Base-by-base conservation (phyloP, 2,113 vertebrate species). In the Campylomormyrus numenius region DNA sequence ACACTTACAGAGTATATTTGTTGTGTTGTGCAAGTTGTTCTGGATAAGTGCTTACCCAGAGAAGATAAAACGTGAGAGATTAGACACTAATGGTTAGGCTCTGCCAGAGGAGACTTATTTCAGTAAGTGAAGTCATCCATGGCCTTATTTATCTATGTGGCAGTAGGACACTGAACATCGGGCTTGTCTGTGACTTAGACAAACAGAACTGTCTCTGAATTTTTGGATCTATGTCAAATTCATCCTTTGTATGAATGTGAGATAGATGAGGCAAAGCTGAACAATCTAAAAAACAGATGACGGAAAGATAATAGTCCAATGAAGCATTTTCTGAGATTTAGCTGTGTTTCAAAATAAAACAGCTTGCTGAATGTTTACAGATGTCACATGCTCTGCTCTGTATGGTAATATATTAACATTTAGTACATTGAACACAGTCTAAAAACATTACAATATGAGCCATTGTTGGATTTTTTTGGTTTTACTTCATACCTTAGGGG, bases 101-200 rank as follows among this genome's bases (percentile, higher is more conserved):
- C 49, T 52, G 17, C 50, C 50, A 52, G 50, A 31, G 85, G 50
- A 87, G 11, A 48, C 83, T 35, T 56, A 87, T 87, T 53, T 53
- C 24, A 53, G 10, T 31, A 3, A 87, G 50, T 39, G 85, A 52
- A 87, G 85, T 53, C 50, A 53, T 87, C 50, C 50, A 35, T 87
- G 31, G 50, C 31, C n/a, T 87, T 87, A 87, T 87, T 87, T 87
- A 86, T 86, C 84, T 49, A 15, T 86, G 48, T 50, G 85, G 46
- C 50, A 35, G 5, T 56, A 39, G 85, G 31, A 87, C 35, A 39
- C 6, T 21, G 49, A 87, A 35, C 17, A 53, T 56, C 17, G 2
- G 49, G n/a, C 85, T 52, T 39, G 50, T 87, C 49, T 27, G 7
- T 86, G 48, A 48, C 85, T 27, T 27, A 87, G n/a, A 53, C 85